Evolutionary conservation across 2,888 invertebrate species (phyloP).

Genomic region (Elegia similella): DNA sequence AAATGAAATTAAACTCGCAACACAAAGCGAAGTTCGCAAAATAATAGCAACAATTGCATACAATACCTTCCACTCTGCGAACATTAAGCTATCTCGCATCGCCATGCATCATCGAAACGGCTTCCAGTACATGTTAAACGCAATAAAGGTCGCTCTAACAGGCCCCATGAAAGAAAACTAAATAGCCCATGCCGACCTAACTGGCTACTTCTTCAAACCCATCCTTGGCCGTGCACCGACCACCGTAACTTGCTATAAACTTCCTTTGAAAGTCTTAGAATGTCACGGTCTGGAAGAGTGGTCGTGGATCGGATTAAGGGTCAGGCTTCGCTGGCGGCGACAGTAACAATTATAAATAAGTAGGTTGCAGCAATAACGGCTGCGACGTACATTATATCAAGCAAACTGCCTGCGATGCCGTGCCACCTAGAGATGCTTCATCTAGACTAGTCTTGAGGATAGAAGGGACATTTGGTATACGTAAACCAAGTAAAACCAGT

Average conservation of each 20-base stretch:
- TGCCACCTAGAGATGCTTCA: constrained; percentile 68
- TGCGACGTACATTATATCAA: constrained; percentile 77
- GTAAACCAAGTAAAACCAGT: no score
- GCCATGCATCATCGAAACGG: constrained; percentile 46
- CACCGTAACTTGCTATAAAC: constrained; percentile 34
- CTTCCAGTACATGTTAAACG: constrained; percentile 45
- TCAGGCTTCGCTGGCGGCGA: constrained; percentile 48
- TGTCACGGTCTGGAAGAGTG: constrained; percentile 23
- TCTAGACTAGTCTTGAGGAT: constrained; percentile 39
- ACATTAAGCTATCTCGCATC: constrained; percentile 20
- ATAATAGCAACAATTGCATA: constrained; percentile 5
- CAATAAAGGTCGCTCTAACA: constrained; percentile 71
- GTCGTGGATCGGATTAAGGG: constrained; percentile 34
- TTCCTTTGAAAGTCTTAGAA: constrained; percentile 24
- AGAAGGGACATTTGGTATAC: constrained; percentile 26
- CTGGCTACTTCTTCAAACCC: constrained; percentile 52
- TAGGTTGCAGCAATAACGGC: constrained; percentile 77
- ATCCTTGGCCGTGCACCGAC: constrained; percentile 41
- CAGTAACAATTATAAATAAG: constrained; percentile 78
- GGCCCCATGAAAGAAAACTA: constrained; percentile 71
- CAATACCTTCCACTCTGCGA: constrained; percentile 6
- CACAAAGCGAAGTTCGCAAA: constrained; percentile 1
- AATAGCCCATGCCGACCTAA: constrained; percentile 75
- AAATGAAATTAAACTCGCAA: neutral
- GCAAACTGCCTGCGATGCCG: constrained; percentile 76